Evolutionary conservation across 2,113 vertebrate genomes (phyloP).

Genomic region (Oreocharis arfaki): DNA sequence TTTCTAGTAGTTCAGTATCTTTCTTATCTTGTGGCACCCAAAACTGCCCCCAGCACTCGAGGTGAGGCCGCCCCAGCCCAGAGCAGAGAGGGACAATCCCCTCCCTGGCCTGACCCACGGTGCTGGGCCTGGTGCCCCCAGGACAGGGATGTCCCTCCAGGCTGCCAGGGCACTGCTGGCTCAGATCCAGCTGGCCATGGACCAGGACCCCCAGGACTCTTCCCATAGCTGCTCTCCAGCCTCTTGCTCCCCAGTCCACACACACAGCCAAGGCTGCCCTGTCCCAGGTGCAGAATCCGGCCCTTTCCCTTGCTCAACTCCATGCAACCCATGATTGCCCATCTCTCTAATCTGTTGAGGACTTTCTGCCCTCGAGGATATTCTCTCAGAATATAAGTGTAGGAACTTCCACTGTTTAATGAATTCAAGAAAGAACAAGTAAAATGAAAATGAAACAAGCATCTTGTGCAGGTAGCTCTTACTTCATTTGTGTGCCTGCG

Average conservation of each 20-base stretch:
- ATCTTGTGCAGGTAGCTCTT: not conserved
- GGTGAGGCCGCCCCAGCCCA: not conserved
- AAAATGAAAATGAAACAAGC: not conserved
- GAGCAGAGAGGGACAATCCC: not conserved
- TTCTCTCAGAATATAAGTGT: not conserved
- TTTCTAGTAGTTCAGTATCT: fast-evolving
- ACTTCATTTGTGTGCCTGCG: not conserved
- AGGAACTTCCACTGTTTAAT: not conserved
- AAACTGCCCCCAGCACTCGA: not conserved
- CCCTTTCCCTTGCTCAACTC: not conserved
- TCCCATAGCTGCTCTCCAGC: not conserved
- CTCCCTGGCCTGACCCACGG: fast-evolving
- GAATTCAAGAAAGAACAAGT: not conserved
- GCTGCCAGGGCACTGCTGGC: not conserved
- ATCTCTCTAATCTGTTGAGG: not conserved
- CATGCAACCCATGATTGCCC: fast-evolving
- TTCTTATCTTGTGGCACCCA: not conserved
- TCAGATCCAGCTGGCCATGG: not conserved
- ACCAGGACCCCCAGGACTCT: not conserved
- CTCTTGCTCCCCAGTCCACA: not conserved
- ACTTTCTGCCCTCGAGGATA: not conserved
- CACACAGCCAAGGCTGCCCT: not conserved
- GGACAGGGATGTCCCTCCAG: not conserved
- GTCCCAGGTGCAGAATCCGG: not conserved
- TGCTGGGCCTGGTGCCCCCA: not conserved